Evolutionary conservation across 2,888 invertebrate species (phyloP), one percentile per base, ranked within the genome.

Genomic region (Temnothorax unifasciatus): DNA sequence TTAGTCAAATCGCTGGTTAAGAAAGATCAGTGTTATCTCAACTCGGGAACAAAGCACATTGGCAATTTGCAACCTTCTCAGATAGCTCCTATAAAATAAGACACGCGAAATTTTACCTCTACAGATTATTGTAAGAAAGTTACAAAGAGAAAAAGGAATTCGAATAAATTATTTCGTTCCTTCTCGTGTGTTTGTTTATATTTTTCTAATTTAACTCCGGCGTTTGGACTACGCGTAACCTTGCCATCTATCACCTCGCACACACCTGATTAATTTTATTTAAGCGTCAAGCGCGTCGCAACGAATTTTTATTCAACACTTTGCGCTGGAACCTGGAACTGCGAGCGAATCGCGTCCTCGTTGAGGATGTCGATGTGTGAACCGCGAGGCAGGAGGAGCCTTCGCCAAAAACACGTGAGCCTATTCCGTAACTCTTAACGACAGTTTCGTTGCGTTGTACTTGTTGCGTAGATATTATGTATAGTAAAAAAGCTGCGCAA

Each of bases 281-380:
- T 44, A 11, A 69, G 0, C n/a, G 11, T 15, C 2, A n/a, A 69
- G 3, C 21, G 25, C 47, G 13, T 61, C 13, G 13, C 25, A 0
- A 11, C 9, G 3, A 59, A 38, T 47, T 66, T 81, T 71, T 79
- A 69, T 59, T 79, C 68, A 77, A 77, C 68, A 77, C 68, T 68
- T 77, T 8, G 25, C 9, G 0, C 9, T 15, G 6, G 29, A 77
- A 77, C 13, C 9, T 15, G 6, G 29, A 77, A 77, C 13, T n/a
- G n/a, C 66, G 0, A 29, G 15, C 11, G 34, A 34, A 25, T 50
- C 18, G 34, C 13, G 34, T 29, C 9, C 29, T 6, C 3, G 5
- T 44, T 11, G 69, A 13, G 13, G 0, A 34, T 69, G 4, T 25
- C 25, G 1, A 44, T 0, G 21, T 6, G 11, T 15, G 6, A n/a